These are phyloP conservation scores for Willowsia nigromaculata DNA, from an alignment of 2,888 invertebrate genomes.

Conservation along the genomic window DNA sequence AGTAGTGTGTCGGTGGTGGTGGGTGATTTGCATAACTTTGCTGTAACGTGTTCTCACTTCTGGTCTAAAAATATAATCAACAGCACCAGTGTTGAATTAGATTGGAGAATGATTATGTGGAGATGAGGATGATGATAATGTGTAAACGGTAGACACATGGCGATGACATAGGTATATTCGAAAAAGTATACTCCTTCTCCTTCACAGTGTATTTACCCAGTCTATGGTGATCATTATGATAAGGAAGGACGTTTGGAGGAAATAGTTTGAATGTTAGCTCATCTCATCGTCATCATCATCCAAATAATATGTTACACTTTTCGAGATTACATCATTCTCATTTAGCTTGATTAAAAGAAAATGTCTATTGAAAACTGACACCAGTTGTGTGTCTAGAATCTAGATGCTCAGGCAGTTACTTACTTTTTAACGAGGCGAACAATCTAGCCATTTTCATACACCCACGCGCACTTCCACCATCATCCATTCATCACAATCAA, in stretches of 20 bases:
- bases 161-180: too few relatives aligned
- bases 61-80: not conserved
- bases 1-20: too few relatives aligned
- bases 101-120: not conserved
- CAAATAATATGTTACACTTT: not conserved
- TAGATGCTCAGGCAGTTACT: not conserved
- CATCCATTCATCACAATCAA: not conserved
- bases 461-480: not conserved
- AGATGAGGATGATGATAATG: not conserved
- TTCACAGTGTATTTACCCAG: too few relatives aligned
- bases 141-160: too few relatives aligned
- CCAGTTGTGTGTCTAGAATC: not conserved
- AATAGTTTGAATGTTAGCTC: constrained; percentile 38
- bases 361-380: not conserved
- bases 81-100: not conserved
- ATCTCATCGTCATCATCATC: not conserved
- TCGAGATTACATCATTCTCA: not conserved
- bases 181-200: too few relatives aligned
- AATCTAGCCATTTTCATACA: not conserved
- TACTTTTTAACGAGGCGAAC: not conserved
- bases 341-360: not conserved
- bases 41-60: not conserved
- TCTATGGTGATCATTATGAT: not conserved
- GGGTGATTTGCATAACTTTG: too few relatives aligned
- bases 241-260: constrained; percentile 22